phyloP scores from a whole-genome alignment of 2,113 vertebrate genomes.

The Xenopus borealis region DNA sequence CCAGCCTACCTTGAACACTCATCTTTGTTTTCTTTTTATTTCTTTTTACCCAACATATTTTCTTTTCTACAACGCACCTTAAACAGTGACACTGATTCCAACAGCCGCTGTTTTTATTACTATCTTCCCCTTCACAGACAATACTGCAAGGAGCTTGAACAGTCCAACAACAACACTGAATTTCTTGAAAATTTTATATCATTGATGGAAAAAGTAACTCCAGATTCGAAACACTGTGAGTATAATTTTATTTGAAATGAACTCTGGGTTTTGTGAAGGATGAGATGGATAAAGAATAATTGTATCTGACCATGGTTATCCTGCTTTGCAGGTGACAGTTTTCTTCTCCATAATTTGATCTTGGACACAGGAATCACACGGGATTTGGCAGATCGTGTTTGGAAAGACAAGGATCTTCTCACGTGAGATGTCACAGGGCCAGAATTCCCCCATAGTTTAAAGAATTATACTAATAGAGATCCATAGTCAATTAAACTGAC shows the following conservation, averaged over 20 bases:
- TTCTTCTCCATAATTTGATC: slow-evolving; percentile 95
- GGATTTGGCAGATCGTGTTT: slow-evolving; percentile 89
- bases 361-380: slow-evolving; percentile 94
- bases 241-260: slow-evolving; percentile 29
- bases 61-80: too few species aligned
- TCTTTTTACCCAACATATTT: too few species aligned
- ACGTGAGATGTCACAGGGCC: slow-evolving; percentile 70
- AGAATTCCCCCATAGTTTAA: slow-evolving; percentile 4
- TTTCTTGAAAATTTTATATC: slow-evolving; percentile 98
- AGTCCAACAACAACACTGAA: slow-evolving; percentile 96
- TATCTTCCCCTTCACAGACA: not conserved
- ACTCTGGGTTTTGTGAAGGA: not conserved
- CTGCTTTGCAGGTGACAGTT: slow-evolving; percentile 78
- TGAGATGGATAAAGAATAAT: not conserved
- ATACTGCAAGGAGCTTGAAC: slow-evolving; percentile 96
- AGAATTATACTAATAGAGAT: not conserved
- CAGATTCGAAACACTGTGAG: slow-evolving; percentile 98
- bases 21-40: too few species aligned
- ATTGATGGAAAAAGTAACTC: slow-evolving; percentile 98
- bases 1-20: too few species aligned
- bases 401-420: slow-evolving; percentile 93
- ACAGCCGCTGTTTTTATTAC: too few species aligned
- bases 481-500: not conserved
- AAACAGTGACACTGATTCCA: too few species aligned
- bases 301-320: not conserved